Evolutionary conservation across 2,888 invertebrate genomes (phyloP), one percentile per base, ranked within the genome.

Genomic region (Cheilosia variabilis): DNA sequence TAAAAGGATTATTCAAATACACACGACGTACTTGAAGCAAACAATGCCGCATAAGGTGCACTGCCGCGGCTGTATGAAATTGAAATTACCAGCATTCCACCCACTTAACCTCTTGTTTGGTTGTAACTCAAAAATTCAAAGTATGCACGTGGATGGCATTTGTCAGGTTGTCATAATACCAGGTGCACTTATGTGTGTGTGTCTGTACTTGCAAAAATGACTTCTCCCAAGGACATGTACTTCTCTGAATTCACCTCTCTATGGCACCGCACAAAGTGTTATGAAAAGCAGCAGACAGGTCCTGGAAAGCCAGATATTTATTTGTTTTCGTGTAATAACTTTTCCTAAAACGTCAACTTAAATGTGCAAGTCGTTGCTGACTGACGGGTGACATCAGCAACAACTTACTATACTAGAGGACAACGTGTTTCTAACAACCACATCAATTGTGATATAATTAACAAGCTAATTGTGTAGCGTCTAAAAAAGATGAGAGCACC

Each of bases 1-100:
- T 78, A 78, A 83, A 83, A 43, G 72, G 41, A 83, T 78, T 78
- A 73, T 83, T 73, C 55, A 83, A 83, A 72, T 81, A 71, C 27
- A 43, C 50, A 63, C n/a, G 52, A 62, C 45, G 63, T 62, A 73
- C 78, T 83, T 83, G 73, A 73, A 45, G 78, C 50, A 83, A 83
- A 83, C 78, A 83, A 78, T 79, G 57, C 68, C 41, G 63, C 37
- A 73, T 62, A 73, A 63, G 57, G 62, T 62, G 52, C 55, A 72
- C 27, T 73, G 53, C 72, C 62, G 47, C 60, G 60, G 45, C 45
- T 68, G 17, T 68, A 68, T 68, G 60, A 62, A 68, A 77, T 68
- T 62, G 62, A 37, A 69, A 69, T 77, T 55, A 24, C 41, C 58
- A 60, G 53, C 71, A 57, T 57, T 80, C 50, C 19, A 65, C 22